These are phyloP conservation scores for Athetis lepigone DNA, from an alignment of 2,888 invertebrate genomes.

Conservation along the genomic window DNA sequence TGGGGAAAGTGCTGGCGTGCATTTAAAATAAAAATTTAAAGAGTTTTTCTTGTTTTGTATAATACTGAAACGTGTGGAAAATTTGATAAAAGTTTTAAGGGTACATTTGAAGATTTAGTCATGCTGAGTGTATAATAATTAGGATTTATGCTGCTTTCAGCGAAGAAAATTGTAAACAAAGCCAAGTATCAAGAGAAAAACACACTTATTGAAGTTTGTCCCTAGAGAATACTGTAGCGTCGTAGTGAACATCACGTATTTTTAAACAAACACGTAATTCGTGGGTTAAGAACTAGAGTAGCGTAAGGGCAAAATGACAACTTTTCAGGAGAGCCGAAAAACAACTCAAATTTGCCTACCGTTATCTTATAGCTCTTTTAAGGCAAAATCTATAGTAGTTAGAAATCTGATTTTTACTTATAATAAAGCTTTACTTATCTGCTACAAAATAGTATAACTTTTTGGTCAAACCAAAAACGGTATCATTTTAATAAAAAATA, in stretches of 20 bases:
- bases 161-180: neutral
- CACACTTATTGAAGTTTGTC: constrained; percentile 35
- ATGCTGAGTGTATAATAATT: neutral
- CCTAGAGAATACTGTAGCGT: constrained; percentile 30
- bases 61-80: constrained; percentile 43
- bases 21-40: constrained; percentile 63
- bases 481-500: no score
- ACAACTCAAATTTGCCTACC: no score
- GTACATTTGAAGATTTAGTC: constrained; percentile 10
- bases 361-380: no score
- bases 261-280: constrained; percentile 52
- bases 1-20: constrained; percentile 60
- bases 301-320: no score
- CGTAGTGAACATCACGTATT: constrained; percentile 47
- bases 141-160: neutral
- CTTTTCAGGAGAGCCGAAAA: no score
- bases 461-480: no score
- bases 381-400: no score
- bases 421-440: no score
- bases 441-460: no score
- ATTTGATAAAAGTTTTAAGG: constrained; percentile 22
- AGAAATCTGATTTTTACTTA: no score
- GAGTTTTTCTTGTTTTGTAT: constrained; percentile 40
- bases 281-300: no score
- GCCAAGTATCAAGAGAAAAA: constrained; percentile 6